Evolutionary conservation across 2,797 vertebrate genomes (phyloP).

Genomic region (Thripadectes ignobilis): DNA sequence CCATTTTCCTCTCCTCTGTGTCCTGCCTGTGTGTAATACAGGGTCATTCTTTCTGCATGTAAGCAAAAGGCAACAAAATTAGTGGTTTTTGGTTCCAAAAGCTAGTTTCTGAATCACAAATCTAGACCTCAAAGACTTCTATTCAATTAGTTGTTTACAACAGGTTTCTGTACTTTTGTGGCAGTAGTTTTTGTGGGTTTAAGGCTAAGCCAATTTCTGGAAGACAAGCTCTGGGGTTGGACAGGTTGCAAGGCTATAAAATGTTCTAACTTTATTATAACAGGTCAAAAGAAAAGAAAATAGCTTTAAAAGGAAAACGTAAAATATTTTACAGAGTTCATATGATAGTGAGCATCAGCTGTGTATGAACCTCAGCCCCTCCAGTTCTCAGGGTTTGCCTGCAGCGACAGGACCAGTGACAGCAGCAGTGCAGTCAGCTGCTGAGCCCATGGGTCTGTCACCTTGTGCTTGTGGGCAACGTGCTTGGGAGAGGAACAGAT

Average conservation of each 20-base stretch:
- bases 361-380: neutral
- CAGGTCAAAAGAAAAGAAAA: neutral
- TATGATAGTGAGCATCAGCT: neutral
- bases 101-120: neutral
- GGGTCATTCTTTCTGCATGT: neutral
- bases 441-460: neutral
- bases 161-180: neutral
- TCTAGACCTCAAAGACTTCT: neutral
- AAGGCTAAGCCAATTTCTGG: neutral
- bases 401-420: fast-evolving
- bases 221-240: neutral
- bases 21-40: neutral
- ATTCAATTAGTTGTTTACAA: neutral
- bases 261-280: neutral
- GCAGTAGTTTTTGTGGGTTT: neutral
- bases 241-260: neutral
- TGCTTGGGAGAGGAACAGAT: neutral
- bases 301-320: neutral
- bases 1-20: neutral
- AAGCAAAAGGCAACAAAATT: neutral
- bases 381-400: neutral
- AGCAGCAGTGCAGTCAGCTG: neutral
- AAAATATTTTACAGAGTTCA: neutral
- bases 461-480: fast-evolving
- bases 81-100: neutral